Evolutionary conservation across 2,113 vertebrate genomes (phyloP), one percentile per base, ranked within the genome.

Genomic region (Cacatua alba): DNA sequence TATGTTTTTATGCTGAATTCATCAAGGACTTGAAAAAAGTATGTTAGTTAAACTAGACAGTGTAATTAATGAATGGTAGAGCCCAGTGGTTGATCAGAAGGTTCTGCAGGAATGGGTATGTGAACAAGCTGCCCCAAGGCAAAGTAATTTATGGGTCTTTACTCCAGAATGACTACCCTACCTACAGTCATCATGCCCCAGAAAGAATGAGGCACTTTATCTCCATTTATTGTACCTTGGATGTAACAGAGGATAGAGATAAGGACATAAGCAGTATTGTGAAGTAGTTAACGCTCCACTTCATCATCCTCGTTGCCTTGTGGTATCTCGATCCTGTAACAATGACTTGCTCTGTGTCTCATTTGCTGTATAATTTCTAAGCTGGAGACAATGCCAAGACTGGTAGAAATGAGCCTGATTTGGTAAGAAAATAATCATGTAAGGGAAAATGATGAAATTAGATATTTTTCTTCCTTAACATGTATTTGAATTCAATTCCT

Each of bases 381-480:
- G 26, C 64, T 88, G 76, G 72, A 84, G 70, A 65, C n/a, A 80
- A 8, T 68, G 67, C 35, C 41, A 83, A 44, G 16, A 39, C 33
- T 75, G 63, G 41, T 55, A 83, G 65, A 83, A 82, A 70, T 59
- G 33, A 92, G 19, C 26, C 60, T 86, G 21, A 37, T 79, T 91
- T 82, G 17, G 3, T 78, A 28, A 92, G 31, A 68, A 92, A 94
- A 60, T 29, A 48, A 60, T 55, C 6, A 43, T 23, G 8, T 44
- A 52, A 62, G 17, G 21, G 52, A 79, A 92, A 72, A 23, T 13
- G 26, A 49, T 87, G n/a, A 87, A 94, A 68, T 48, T 10, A 57
- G 26, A 1, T 80, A 1, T 64, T 81, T 81, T 90, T 64, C 43
- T 64, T 83, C 35, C 33, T 55, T 81, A 76, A 15, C 1, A 1